Evolutionary conservation across 2,797 vertebrate genomes (phyloP).

Genomic region (Spondyliosoma cantharus): DNA sequence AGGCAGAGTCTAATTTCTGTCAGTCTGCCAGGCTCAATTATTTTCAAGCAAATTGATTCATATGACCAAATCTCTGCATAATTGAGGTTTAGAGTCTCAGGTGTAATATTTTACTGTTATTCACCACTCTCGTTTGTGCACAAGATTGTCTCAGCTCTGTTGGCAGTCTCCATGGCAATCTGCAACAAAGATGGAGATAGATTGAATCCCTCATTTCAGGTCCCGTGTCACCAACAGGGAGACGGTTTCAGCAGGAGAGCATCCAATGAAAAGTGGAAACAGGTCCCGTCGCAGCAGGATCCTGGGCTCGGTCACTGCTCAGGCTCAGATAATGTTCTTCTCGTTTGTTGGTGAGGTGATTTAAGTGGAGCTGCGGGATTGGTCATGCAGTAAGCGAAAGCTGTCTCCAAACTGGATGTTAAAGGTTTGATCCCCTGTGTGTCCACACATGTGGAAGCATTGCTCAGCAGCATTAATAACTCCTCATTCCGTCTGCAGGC

Average conservation of each 20-base stretch:
- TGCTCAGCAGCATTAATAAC: slow-evolving; percentile 12
- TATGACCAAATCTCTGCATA: slow-evolving; percentile 54
- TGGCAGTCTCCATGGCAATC: slow-evolving; percentile 48
- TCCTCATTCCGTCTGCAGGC: not conserved
- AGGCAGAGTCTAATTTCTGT: slow-evolving; percentile 33
- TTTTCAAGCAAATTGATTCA: slow-evolving; percentile 50
- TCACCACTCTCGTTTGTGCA: slow-evolving; percentile 25
- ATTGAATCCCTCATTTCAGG: slow-evolving; percentile 38
- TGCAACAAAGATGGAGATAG: slow-evolving; percentile 47
- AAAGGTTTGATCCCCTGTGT: slow-evolving; percentile 26
- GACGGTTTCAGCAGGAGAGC: slow-evolving; percentile 21
- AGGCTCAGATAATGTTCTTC: slow-evolving; percentile 19
- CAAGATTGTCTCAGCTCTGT: slow-evolving; percentile 29
- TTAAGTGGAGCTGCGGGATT: slow-evolving; percentile 14
- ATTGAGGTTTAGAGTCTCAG: slow-evolving; percentile 60
- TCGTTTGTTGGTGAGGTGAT: not conserved
- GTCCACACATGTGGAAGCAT: not conserved
- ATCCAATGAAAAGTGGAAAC: slow-evolving; percentile 31
- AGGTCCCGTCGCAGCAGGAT: slow-evolving; percentile 1
- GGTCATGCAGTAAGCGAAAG: not conserved
- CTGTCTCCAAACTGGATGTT: slow-evolving; percentile 20
- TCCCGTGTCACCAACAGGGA: slow-evolving; percentile 21
- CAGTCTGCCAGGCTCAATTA: slow-evolving; percentile 56
- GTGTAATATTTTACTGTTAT: slow-evolving; percentile 54
- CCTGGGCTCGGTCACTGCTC: not conserved